Conservation (phyloP, 2,797 vertebrate species). For the Neostethus bicornis region DNA sequence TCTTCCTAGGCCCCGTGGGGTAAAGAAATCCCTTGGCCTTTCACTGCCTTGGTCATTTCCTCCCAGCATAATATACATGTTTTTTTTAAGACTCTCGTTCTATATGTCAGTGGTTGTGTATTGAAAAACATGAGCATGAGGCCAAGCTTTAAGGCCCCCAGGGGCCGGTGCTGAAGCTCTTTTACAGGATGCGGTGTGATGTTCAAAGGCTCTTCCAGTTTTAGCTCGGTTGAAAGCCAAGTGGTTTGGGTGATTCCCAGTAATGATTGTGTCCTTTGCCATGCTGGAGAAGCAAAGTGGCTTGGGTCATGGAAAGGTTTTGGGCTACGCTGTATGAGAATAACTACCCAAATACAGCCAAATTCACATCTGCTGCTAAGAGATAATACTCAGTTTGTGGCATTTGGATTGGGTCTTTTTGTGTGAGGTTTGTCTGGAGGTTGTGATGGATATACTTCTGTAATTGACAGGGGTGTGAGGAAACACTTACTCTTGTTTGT, state of each 20-base stretch:
- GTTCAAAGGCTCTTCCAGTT: conserved; percentile 65
- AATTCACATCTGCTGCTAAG: conserved; percentile 49
- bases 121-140: conserved; percentile 69
- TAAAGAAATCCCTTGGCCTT: conserved; percentile 42
- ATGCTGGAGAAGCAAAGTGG: conserved; percentile 36
- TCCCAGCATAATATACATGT: conserved; percentile 20
- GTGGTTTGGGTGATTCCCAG: conserved; percentile 61
- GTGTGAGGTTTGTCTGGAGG: conserved; percentile 42
- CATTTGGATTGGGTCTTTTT: conserved; percentile 28
- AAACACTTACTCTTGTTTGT: conserved; percentile 53
- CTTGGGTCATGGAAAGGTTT: conserved; percentile 33
- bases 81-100: conserved; percentile 59
- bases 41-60: conserved; percentile 41
- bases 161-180: conserved; percentile 47
- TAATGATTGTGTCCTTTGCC: conserved; percentile 46
- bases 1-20: conserved; percentile 51
- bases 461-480: conserved; percentile 63
- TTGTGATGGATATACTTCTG: conserved; percentile 59
- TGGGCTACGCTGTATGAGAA: conserved; percentile 34
- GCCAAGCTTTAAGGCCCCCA: conserved; percentile 40
- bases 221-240: conserved; percentile 56
- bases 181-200: conserved; percentile 46
- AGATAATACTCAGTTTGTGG: conserved; percentile 37
- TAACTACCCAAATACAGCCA: conserved; percentile 33
- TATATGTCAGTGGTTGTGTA: conserved; percentile 58